Base-by-base conservation (phyloP, 2,113 vertebrate genomes). In the Chloroceryle aenea region DNA sequence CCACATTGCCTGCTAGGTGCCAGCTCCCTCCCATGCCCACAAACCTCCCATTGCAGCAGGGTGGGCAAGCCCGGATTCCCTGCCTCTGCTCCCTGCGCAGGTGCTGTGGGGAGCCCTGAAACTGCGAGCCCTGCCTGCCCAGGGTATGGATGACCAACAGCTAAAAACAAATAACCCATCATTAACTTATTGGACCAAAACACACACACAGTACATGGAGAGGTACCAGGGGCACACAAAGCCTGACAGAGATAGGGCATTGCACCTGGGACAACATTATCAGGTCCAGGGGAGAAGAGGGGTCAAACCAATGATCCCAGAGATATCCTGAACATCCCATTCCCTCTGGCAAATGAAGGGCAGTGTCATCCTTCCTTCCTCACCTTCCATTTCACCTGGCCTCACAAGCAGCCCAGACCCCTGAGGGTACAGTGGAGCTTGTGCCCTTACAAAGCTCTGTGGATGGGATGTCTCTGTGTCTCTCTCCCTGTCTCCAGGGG, bases 181-280 rank as follows among this genome's bases (percentile, higher is more conserved):
- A 1, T 50, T 36, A 52, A 40, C n/a, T 4, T 6, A 1, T 4
- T 0, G 1, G 53, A 21, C 29, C 26, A 47, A 40, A 72, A 12
- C 38, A 66, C 21, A 19, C 6, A 14, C 34, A 45, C 3, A 16
- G 6, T 19, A 16, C 9, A 48, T 7, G 0, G 14, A 29, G 32
- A 52, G 62, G 14, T 61, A 30, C 8, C 4, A 25, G 15, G 10
- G 30, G 7, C 48, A n/a, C 17, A 32, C 36, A 27, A 29, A 75
- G 14, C 34, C 38, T 34, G 16, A 16, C 4, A 4, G 23, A 15
- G 12, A 23, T 53, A 91, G 63, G 20, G 17, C 26, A 7, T 17
- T 84, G 27, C 30, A 40, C 10, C 20, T 4, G 10, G 25, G 6
- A 9, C 42, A 66, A 52, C 4, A 2, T 15, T 43, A 25, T 4